Percentiles rank a stretch among this genome's conserved stretches.
Evolutionary conservation across 2,888 invertebrate genomes (phyloP).

Genomic region (Yponomeuta cagnagella): DNA sequence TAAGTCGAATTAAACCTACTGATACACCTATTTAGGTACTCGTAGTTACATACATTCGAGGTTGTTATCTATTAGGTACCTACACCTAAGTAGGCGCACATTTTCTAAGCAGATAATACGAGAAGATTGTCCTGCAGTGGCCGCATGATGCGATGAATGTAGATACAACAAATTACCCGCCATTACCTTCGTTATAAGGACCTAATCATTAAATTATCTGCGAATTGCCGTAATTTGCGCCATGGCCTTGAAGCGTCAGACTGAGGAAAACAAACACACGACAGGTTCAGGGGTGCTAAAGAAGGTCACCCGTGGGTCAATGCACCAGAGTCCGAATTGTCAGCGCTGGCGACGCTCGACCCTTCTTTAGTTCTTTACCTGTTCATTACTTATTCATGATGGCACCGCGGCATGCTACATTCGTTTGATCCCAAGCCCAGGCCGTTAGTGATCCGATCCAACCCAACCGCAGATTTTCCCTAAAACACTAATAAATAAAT

Average conservation of each 20-base stretch:
- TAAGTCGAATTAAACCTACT: too few species aligned
- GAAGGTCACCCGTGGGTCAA: not conserved
- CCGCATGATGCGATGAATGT: not conserved
- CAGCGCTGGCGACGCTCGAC: not conserved
- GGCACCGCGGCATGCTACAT: too few species aligned
- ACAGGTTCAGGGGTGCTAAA: not conserved
- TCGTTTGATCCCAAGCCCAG: too few species aligned
- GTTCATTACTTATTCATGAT: too few species aligned
- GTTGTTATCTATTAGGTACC: not conserved
- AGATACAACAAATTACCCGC: not conserved
- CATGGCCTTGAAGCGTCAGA: not conserved
- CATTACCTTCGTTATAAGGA: not conserved
- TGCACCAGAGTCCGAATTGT: not conserved
- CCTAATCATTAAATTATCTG: not conserved
- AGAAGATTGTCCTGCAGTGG: not conserved
- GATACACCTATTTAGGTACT: too few species aligned
- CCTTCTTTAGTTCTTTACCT: not conserved
- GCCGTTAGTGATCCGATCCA: too few species aligned
- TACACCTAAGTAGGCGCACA: not conserved
- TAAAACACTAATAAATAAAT: too few species aligned
- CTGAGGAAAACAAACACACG: not conserved
- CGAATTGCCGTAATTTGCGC: not conserved
- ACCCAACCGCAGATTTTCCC: too few species aligned
- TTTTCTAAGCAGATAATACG: not conserved
- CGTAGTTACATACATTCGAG: not conserved